A percentile compares a stretch with the other conserved stretches of the same genome.
Evolutionary conservation across 1,140 invertebrate genomes (phyloP).

Genomic region (Onthophagus taurus): DNA sequence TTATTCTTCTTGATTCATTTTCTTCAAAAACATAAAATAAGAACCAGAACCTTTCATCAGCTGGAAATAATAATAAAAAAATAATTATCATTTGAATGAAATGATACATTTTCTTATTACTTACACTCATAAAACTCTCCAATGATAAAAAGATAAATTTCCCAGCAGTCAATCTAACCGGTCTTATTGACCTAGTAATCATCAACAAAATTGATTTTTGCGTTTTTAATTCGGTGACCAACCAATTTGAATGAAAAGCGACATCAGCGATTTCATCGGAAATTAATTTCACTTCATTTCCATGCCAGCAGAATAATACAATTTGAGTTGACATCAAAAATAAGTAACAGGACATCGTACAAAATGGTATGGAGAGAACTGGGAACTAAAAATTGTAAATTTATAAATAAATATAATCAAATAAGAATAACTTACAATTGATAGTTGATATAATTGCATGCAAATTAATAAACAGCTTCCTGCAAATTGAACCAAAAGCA

Average conservation of each 20-base stretch:
- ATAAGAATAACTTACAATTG: conserved; percentile 12
- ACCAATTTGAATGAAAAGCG: conserved; percentile 23
- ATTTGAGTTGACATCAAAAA: conserved; percentile 18
- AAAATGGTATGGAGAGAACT: conserved; percentile 8
- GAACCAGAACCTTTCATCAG: conserved; percentile 1
- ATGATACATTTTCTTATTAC: too few species aligned
- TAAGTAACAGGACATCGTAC: conserved; percentile 15
- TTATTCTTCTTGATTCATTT: too few species aligned
- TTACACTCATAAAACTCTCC: too few species aligned
- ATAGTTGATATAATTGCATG: conserved; percentile 19
- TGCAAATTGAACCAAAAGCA: conserved; percentile 18
- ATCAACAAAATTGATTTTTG: conserved; percentile 38
- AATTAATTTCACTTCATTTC: conserved; percentile 19
- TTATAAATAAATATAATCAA: too few species aligned
- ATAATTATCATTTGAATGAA: too few species aligned
- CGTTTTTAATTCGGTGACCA: conserved; percentile 21
- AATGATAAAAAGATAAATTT: conserved; percentile 42
- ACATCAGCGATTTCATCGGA: conserved; percentile 19
- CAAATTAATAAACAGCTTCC: conserved; percentile 14
- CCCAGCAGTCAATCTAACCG: conserved; percentile 38
- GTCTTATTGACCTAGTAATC: conserved; percentile 38
- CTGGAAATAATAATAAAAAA: neutral
- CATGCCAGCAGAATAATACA: conserved; percentile 17
- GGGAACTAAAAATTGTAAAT: neutral
- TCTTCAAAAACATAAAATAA: conserved; percentile 4